A percentile compares a stretch with the other conserved stretches of the same genome.
Evolutionary conservation across 2,113 vertebrate genomes (phyloP).

Genomic region (Notothenia rossii): DNA sequence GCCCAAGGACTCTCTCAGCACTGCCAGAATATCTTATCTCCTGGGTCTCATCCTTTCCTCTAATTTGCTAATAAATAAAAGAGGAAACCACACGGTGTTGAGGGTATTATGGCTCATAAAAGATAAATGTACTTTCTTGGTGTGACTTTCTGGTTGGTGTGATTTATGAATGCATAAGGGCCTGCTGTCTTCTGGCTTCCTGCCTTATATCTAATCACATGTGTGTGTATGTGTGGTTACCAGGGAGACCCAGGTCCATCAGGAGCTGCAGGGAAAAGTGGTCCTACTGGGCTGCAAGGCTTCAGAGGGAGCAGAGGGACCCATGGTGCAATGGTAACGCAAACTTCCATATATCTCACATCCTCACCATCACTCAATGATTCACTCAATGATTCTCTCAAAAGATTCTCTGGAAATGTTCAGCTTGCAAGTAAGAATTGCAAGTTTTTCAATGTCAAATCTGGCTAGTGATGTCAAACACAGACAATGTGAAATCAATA

Average conservation of each 20-base stretch:
- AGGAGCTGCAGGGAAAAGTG: constrained; percentile 88
- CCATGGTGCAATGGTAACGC: constrained; percentile 85
- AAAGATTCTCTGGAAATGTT: constrained; percentile 10
- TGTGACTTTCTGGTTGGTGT: constrained; percentile 57
- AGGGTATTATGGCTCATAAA: constrained; percentile 71
- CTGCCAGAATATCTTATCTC: constrained; percentile 53
- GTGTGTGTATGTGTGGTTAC: constrained; percentile 57
- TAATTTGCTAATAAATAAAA: constrained; percentile 72
- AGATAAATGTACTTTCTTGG: constrained; percentile 61
- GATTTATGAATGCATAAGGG: constrained; percentile 63
- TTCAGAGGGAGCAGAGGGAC: constrained; percentile 88
- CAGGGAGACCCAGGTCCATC: constrained; percentile 91
- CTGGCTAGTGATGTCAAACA: too few relatives aligned
- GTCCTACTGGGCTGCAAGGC: constrained; percentile 88
- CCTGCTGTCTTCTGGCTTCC: constrained; percentile 53
- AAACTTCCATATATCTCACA: constrained; percentile 12
- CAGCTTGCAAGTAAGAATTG: background rate
- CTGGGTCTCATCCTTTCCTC: constrained; percentile 50
- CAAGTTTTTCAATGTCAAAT: too few relatives aligned
- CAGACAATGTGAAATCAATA: too few relatives aligned
- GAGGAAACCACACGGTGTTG: constrained; percentile 45
- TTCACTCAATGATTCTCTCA: too few relatives aligned
- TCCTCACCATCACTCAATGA: constrained; percentile 10
- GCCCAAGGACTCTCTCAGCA: constrained; percentile 45
- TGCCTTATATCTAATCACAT: constrained; percentile 45